phyloP scores from a whole-genome alignment of 1,140 invertebrate genomes.

The Drosophila elegans region DNA sequence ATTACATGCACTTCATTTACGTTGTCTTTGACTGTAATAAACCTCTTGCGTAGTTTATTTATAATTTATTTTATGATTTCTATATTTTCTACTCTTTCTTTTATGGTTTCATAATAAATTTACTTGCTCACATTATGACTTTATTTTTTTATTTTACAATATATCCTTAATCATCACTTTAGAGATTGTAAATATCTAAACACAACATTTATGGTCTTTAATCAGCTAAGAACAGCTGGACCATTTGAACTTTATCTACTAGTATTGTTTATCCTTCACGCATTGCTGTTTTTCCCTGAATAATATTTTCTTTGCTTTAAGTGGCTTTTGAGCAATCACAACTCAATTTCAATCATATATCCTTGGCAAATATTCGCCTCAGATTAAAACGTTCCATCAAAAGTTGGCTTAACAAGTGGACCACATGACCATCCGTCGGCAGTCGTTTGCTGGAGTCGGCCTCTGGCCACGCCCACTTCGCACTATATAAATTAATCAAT shows the following conservation, averaged over 20 bases:
- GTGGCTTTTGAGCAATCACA: not conserved
- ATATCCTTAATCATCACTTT: too few relatives aligned
- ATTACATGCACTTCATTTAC: not conserved
- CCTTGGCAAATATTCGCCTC: conserved; percentile 4
- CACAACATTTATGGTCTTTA: too few relatives aligned
- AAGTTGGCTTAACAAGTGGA: conserved; percentile 8
- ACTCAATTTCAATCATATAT: not conserved
- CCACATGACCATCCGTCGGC: conserved; percentile 1
- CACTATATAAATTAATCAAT: conserved; percentile 78
- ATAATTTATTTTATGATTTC: too few relatives aligned
- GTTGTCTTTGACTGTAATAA: not conserved
- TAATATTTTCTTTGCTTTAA: not conserved
- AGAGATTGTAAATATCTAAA: too few relatives aligned
- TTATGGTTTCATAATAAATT: too few relatives aligned
- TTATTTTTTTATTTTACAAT: too few relatives aligned
- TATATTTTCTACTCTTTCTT: too few relatives aligned
- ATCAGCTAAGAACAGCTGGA: too few relatives aligned
- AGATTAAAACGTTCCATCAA: conserved; percentile 21
- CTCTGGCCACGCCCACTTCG: conserved; percentile 35
- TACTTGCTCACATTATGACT: too few relatives aligned
- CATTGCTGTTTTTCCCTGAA: not conserved
- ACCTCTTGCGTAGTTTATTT: too few relatives aligned
- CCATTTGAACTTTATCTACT: too few relatives aligned
- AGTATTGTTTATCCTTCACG: not conserved
- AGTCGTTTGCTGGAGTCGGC: conserved; percentile 3